Conservation (phyloP, 2,888 invertebrate genomes). For the Lepidochitona cinerea region DNA sequence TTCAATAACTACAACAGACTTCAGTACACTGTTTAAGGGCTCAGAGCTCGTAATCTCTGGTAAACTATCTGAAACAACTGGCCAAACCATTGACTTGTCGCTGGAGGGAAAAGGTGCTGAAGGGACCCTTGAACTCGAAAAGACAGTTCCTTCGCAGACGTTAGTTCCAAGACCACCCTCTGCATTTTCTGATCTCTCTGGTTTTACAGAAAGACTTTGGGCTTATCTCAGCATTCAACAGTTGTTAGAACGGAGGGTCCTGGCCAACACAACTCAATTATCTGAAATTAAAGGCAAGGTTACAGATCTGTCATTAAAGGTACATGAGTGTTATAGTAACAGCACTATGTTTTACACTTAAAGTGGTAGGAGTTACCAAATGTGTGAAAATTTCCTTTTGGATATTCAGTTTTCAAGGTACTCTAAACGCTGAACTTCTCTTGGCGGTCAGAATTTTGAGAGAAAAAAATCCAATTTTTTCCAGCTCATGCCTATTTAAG, state of each 20-base stretch:
- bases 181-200: not conserved
- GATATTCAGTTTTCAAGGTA: too few species aligned
- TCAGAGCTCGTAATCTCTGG: constrained; percentile 49
- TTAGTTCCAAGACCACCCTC: not conserved
- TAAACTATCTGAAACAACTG: not conserved
- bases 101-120: not conserved
- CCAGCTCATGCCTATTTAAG: too few species aligned
- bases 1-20: constrained; percentile 37
- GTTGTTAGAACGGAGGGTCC: not conserved
- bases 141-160: not conserved
- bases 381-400: too few species aligned
- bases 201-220: not conserved
- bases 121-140: not conserved
- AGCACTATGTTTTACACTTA: too few species aligned
- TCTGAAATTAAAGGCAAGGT: not conserved
- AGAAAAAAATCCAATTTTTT: too few species aligned
- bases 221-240: not conserved
- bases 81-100: not conserved
- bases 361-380: too few species aligned
- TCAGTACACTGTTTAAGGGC: constrained; percentile 44
- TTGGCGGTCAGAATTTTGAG: too few species aligned
- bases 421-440: too few species aligned
- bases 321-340: too few species aligned
- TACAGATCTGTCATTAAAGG: not conserved
- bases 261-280: not conserved